Evolutionary conservation across 2,113 vertebrate genomes (phyloP).

Genomic region (Tyrannus savana): DNA sequence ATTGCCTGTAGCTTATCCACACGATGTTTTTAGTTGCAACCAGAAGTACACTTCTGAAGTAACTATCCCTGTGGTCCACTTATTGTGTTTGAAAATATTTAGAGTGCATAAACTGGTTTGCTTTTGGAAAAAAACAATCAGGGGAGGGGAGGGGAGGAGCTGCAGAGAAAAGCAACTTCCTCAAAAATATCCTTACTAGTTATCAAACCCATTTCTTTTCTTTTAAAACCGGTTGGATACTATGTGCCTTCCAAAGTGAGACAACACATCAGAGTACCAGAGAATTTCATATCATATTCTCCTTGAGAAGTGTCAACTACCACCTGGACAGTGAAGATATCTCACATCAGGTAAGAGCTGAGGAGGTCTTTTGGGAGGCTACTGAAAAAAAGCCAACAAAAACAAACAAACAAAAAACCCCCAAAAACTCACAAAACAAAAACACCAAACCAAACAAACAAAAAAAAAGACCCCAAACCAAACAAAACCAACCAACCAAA

Average conservation of each 20-base stretch:
- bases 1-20: neutral
- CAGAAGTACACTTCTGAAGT: neutral
- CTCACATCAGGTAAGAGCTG: neutral
- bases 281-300: neutral
- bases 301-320: neutral
- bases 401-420: too few species aligned
- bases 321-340: neutral
- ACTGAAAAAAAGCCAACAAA: neutral
- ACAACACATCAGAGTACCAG: accelerated
- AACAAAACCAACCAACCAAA: too few species aligned
- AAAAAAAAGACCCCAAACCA: too few species aligned
- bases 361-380: neutral
- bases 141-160: neutral
- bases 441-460: too few species aligned
- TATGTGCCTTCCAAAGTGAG: neutral
- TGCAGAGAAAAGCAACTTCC: neutral
- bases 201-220: neutral
- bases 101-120: neutral
- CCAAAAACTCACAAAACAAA: too few species aligned
- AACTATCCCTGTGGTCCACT: neutral
- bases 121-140: neutral
- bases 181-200: neutral
- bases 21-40: neutral
- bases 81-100: neutral
- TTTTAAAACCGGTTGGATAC: neutral